Evolutionary conservation across 2,888 invertebrate species (phyloP).

Genomic region (Dolomedes plantarius): DNA sequence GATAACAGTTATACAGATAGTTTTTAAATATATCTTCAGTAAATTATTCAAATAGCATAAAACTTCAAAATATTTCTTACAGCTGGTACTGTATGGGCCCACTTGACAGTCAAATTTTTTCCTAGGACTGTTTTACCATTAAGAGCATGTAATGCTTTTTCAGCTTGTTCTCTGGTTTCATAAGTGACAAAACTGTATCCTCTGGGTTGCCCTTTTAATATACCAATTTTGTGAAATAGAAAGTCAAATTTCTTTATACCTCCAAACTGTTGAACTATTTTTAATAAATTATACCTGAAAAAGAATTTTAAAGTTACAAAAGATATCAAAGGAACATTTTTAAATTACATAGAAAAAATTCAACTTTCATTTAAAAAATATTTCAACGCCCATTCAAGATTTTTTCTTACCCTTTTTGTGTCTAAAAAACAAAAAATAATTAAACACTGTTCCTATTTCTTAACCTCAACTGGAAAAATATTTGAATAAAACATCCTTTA

Average conservation of each 20-base stretch:
- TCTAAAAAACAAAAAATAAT: too few species aligned
- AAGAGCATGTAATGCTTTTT: slow-evolving; percentile 83
- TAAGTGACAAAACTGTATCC: slow-evolving; percentile 97
- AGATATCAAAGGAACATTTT: too few species aligned
- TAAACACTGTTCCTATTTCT: too few species aligned
- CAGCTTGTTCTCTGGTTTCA: slow-evolving; percentile 82
- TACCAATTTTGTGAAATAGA: slow-evolving; percentile 93
- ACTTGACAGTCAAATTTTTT: slow-evolving; percentile 84
- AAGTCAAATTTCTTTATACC: slow-evolving; percentile 96
- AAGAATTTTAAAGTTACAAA: neutral
- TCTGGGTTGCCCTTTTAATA: slow-evolving; percentile 89
- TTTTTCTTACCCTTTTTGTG: too few species aligned
- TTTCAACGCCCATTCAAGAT: too few species aligned
- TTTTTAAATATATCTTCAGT: too few species aligned
- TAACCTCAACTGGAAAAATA: too few species aligned
- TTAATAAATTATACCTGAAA: slow-evolving; percentile 86
- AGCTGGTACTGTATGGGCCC: slow-evolving; percentile 73
- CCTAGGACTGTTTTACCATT: slow-evolving; percentile 86
- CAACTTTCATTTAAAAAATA: too few species aligned
- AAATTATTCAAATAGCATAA: too few species aligned
- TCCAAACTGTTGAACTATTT: slow-evolving; percentile 96
- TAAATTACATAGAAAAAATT: too few species aligned
- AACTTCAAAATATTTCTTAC: slow-evolving; percentile 49
- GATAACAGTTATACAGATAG: too few species aligned
- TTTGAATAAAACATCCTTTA: too few species aligned